A percentile compares a stretch with the other conserved stretches of the same genome.
These are phyloP conservation scores for Ceraclea dissimilis DNA, from an alignment of 2,888 invertebrate species.

Conservation along the genomic window DNA sequence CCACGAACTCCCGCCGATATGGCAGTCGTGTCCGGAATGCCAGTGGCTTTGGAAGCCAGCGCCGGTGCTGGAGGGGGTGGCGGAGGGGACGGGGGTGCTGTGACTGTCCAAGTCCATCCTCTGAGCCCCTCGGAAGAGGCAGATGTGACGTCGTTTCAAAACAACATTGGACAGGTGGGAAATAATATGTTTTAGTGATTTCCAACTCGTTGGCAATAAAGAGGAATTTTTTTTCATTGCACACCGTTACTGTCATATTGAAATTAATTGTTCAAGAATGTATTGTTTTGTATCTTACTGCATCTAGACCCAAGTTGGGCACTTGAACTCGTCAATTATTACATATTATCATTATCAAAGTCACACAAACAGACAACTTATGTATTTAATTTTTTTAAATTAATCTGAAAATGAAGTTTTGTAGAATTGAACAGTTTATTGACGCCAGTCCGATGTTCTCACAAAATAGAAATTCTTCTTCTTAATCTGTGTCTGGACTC, in stretches of 20 bases:
- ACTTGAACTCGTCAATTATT: no score
- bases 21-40: conserved; percentile 39
- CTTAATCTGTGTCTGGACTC: no score
- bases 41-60: conserved; percentile 25
- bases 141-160: conserved; percentile 39
- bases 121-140: conserved; percentile 61
- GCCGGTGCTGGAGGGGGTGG: not conserved
- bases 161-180: conserved; percentile 46
- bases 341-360: no score
- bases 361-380: no score
- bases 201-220: not conserved
- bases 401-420: no score
- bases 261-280: no score
- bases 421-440: no score
- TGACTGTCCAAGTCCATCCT: conserved; percentile 57
- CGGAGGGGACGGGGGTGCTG: conserved; percentile 23
- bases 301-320: no score
- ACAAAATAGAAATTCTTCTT: no score
- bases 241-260: not conserved
- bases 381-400: no score
- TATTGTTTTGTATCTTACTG: no score
- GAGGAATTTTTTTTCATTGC: not conserved
- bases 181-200: conserved; percentile 1
- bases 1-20: conserved; percentile 52
- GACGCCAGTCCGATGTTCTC: no score